Base-by-base conservation (phyloP, 2,113 vertebrate species). In the Globicephala melas region DNA sequence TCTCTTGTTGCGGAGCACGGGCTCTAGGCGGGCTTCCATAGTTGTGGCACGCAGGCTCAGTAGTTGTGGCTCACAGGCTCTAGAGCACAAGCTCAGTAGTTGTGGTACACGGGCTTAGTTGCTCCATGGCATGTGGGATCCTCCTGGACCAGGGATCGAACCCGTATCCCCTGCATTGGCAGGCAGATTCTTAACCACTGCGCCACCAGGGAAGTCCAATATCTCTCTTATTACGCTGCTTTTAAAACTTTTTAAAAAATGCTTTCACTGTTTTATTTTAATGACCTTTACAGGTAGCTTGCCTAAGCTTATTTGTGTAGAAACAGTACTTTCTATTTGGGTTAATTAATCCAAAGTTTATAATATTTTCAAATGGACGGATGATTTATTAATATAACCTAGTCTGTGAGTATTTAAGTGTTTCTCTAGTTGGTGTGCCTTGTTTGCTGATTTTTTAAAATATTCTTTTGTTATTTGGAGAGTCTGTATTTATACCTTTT, bases 401-500 rank as follows among this genome's bases (percentile, higher is more conserved):
- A 53, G n/a, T 53, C 65, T 67, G 8, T 86, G 11, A 55, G 63
- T 76, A 11, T 70, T 85, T 60, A 62, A 62, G 0, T 93, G 5
- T 71, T 94, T 85, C 31, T 90, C 21, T 85, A 36, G 25, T 91
- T 94, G n/a, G 9, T 81, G 41, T 76, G 50, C 17, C 17, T 41
- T 88, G 8, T 91, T 96, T 96, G 74, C 50, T 87, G 33, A 36
- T 87, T 91, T 53, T 44, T 63, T 53, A 53, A 71, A 70, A n/a
- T 58, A 60, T 81, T 50, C 15, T 55, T 50, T 41, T 80, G 23
- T 55, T 96, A 80, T 38, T 94, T 94, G 65, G 58, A 86, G 25
- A 41, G 14, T 67, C 73, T 91, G 44, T 91, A 55, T 80, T 90
- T 94, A 44, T 96, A 50, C 20, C 73, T 94, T 91, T 86, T 81